phyloP scores from a whole-genome alignment of 2,797 vertebrate species.

The Chiroxiphia lanceolata region DNA sequence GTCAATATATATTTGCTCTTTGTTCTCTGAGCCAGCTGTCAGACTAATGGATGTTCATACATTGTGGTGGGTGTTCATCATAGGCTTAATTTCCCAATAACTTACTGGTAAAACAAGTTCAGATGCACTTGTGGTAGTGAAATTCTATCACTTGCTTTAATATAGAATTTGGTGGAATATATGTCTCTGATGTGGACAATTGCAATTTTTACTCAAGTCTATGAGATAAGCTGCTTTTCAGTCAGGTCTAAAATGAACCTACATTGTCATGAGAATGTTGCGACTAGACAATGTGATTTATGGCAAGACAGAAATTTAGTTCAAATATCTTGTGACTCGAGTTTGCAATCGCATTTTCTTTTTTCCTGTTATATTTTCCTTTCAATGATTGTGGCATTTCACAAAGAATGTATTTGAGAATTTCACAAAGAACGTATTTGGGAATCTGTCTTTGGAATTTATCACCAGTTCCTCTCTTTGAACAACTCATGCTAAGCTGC shows the following conservation, averaged over 20 bases:
- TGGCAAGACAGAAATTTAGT: neutral
- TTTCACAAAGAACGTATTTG: neutral
- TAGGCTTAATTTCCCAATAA: neutral
- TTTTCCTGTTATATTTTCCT: neutral
- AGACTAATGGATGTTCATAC: neutral
- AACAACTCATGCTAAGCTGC: neutral
- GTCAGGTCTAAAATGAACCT: neutral
- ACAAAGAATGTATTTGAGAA: neutral
- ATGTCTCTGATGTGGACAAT: neutral
- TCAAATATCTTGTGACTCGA: neutral
- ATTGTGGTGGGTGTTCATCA: neutral
- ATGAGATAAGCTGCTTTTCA: neutral
- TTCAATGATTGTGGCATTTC: neutral
- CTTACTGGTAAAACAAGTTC: neutral
- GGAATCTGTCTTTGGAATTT: neutral
- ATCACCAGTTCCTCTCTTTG: neutral
- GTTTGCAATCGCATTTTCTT: neutral
- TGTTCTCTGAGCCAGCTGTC: slow-evolving; percentile 1
- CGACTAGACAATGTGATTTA: neutral
- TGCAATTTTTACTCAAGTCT: neutral
- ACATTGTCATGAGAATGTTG: neutral
- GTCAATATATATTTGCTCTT: slow-evolving; percentile 28
- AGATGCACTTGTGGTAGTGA: neutral
- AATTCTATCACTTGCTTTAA: neutral
- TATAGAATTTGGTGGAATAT: neutral